phyloP scores from a whole-genome alignment of 2,797 vertebrate species.

The Euthynnus affinis region DNA sequence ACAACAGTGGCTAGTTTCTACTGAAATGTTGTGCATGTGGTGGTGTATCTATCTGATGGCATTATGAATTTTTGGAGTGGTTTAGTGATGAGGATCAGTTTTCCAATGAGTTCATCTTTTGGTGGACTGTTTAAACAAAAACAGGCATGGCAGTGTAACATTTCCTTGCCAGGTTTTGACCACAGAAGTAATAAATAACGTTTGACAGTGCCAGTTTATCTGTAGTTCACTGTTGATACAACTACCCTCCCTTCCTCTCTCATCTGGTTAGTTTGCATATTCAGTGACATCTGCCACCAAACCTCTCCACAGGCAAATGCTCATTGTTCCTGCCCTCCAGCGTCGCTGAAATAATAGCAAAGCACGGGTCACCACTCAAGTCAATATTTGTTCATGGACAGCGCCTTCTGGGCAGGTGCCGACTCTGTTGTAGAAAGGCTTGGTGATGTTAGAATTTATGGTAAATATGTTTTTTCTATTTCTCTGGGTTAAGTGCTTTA shows the following conservation, averaged over 20 bases:
- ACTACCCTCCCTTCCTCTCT: conserved; percentile 26
- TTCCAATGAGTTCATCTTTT: conserved; percentile 23
- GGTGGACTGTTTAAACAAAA: neutral
- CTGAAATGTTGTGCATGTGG: neutral
- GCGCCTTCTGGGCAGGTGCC: conserved; percentile 4
- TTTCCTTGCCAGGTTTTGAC: conserved; percentile 9
- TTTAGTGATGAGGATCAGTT: neutral
- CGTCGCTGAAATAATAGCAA: conserved; percentile 56
- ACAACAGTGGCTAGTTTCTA: neutral
- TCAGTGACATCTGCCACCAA: conserved; percentile 71
- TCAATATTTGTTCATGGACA: conserved; percentile 71
- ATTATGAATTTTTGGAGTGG: neutral
- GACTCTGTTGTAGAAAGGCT: conserved; percentile 1
- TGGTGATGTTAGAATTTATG: neutral
- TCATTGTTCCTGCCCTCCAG: conserved; percentile 38
- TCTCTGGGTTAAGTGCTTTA: too few species aligned
- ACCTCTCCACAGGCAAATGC: conserved; percentile 16
- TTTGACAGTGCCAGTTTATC: neutral
- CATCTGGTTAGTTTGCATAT: conserved; percentile 51
- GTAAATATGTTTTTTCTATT: too few species aligned
- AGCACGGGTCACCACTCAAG: conserved; percentile 35
- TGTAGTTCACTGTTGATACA: conserved; percentile 23
- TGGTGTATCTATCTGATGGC: neutral
- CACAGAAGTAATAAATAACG: neutral
- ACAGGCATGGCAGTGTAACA: neutral